Percentiles rank a stretch among this genome's conserved stretches.
Conservation (phyloP, 1,140 invertebrate species). For the Pseudobourletiella spinata region DNA sequence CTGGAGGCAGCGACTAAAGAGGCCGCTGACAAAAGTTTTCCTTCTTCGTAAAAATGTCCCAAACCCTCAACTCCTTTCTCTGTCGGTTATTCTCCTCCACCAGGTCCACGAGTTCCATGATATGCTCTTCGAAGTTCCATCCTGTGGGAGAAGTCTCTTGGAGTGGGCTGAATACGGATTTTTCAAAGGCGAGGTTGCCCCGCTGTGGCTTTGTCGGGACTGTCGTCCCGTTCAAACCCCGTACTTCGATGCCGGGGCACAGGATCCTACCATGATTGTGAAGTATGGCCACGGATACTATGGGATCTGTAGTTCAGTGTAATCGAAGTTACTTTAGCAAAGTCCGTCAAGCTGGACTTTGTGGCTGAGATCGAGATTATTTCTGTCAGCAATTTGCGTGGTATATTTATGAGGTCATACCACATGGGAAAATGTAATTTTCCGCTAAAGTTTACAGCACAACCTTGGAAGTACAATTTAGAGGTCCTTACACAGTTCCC, state of each 20-base stretch:
- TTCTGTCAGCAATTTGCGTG: no score
- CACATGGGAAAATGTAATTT: background rate
- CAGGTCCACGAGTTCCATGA: constrained; percentile 51
- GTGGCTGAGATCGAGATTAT: no score
- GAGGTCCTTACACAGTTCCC: no score
- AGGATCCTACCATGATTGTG: constrained; percentile 64
- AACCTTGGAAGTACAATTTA: no score
- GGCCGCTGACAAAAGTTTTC: background rate
- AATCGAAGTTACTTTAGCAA: no score
- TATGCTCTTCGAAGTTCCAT: no score
- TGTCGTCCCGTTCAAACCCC: constrained; percentile 79
- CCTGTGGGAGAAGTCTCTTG: constrained; percentile 35
- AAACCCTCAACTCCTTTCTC: constrained; percentile 61
- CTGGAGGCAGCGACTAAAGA: background rate
- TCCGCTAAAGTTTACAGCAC: background rate
- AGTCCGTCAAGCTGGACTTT: no score
- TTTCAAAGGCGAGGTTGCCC: constrained; percentile 65
- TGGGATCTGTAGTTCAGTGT: constrained; percentile 4
- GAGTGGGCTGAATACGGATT: constrained; percentile 73
- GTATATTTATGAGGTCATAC: no score
- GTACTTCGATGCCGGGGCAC: constrained; percentile 77
- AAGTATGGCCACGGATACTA: constrained; percentile 60
- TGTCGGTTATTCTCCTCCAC: constrained; percentile 66
- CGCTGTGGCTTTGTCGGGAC: constrained; percentile 72
- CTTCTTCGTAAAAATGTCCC: constrained; percentile 52